These are phyloP conservation scores for Epirrhoe tristata DNA, from an alignment of 2,888 invertebrate species.

Conservation along the genomic window DNA sequence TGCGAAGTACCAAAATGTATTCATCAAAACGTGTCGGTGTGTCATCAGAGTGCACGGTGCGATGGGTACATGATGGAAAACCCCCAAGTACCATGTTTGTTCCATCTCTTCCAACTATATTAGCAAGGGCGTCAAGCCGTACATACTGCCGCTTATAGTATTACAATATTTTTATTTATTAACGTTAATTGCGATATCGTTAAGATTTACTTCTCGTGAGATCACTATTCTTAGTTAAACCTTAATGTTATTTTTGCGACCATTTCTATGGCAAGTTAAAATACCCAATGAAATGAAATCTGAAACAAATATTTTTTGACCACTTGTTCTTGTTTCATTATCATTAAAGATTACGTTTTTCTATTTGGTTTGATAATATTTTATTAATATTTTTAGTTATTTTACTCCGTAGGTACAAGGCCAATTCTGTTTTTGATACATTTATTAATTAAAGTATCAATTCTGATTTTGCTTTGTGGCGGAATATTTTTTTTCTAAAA, in stretches of 20 bases:
- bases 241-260: slow-evolving; percentile 25
- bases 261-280: slow-evolving; percentile 41
- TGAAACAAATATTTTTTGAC: slow-evolving; percentile 65
- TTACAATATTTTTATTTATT: slow-evolving; percentile 61
- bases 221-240: slow-evolving; percentile 46
- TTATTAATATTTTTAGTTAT: slow-evolving; percentile 58
- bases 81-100: slow-evolving; percentile 21
- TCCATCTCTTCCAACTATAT: slow-evolving; percentile 26
- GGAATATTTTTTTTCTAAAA: slow-evolving; percentile 46
- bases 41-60: slow-evolving; percentile 8
- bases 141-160: slow-evolving; percentile 57
- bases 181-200: slow-evolving; percentile 50
- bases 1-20: slow-evolving; percentile 27
- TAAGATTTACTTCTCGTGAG: slow-evolving; percentile 51
- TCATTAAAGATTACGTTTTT: slow-evolving; percentile 65
- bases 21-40: slow-evolving; percentile 12
- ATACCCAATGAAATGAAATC: slow-evolving; percentile 61
- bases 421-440: slow-evolving; percentile 48
- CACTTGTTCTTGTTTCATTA: slow-evolving; percentile 56
- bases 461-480: slow-evolving; percentile 47
- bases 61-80: slow-evolving; percentile 20
- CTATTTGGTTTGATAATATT: slow-evolving; percentile 62
- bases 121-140: slow-evolving; percentile 57
- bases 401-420: slow-evolving; percentile 49
- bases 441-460: slow-evolving; percentile 26